A percentile compares a stretch with the other conserved stretches of the same genome.
Evolutionary conservation across 2,113 vertebrate genomes (phyloP).

Genomic region (chimpanzee (Pan troglodytes)): NHGRI_mPanTro3-v2.1_pri NC_072398.2:121249001-121249500

Average conservation of each 20-base stretch:
- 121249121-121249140: neutral
- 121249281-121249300: neutral
- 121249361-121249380: neutral
- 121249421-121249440: neutral
- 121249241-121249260: neutral
- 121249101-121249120: constrained; percentile 39
- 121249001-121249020: neutral
- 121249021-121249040: neutral
- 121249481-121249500: neutral
- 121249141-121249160: constrained; percentile 11
- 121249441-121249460: constrained; percentile 28
- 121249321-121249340: neutral
- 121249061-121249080: neutral
- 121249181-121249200: neutral
- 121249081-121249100: neutral
- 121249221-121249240: neutral
- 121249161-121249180: neutral
- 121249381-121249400: neutral
- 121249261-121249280: neutral
- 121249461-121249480: constrained; percentile 36
- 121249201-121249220: neutral
- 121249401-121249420: neutral
- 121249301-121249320: neutral
- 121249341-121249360: neutral
- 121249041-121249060: neutral